Evolutionary conservation across 2,797 vertebrate species (phyloP).

Genomic region (Yasuhikotakia modesta): DNA sequence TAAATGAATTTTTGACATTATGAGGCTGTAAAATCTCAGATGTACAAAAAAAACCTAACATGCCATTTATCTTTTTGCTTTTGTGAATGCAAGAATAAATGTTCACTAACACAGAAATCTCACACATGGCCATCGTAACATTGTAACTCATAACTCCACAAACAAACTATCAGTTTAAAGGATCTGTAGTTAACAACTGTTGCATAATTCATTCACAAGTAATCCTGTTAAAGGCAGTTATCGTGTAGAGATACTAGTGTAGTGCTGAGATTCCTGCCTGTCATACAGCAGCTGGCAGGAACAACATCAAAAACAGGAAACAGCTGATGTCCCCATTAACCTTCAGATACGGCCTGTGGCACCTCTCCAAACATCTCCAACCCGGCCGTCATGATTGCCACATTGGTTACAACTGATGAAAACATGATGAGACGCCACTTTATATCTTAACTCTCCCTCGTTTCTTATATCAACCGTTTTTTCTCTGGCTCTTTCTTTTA

Average conservation of each 20-base stretch:
- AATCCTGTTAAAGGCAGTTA: conserved; percentile 70
- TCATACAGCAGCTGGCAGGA: conserved; percentile 69
- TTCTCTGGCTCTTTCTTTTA: background rate
- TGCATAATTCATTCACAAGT: conserved; percentile 64
- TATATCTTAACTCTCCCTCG: conserved; percentile 58
- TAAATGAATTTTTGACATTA: conserved; percentile 45
- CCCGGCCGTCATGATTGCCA: conserved; percentile 67
- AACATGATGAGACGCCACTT: conserved; percentile 79
- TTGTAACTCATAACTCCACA: too few species aligned
- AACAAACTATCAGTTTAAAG: conserved; percentile 49
- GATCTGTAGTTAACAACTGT: conserved; percentile 57
- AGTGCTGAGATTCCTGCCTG: conserved; percentile 26
- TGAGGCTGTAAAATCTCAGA: conserved; percentile 58
- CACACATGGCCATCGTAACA: too few species aligned
- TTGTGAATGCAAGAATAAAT: too few species aligned
- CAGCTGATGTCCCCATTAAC: conserved; percentile 74
- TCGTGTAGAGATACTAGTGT: conserved; percentile 62
- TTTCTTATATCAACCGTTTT: conserved; percentile 12
- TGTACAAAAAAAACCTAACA: background rate
- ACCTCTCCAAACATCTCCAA: conserved; percentile 71
- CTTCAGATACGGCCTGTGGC: conserved; percentile 76
- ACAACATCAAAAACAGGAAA: conserved; percentile 60
- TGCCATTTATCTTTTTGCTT: too few species aligned
- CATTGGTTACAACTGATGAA: conserved; percentile 80
- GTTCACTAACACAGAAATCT: too few species aligned